Base-by-base conservation (phyloP, 2,113 vertebrate genomes). In the Alouatta palliata region DNA sequence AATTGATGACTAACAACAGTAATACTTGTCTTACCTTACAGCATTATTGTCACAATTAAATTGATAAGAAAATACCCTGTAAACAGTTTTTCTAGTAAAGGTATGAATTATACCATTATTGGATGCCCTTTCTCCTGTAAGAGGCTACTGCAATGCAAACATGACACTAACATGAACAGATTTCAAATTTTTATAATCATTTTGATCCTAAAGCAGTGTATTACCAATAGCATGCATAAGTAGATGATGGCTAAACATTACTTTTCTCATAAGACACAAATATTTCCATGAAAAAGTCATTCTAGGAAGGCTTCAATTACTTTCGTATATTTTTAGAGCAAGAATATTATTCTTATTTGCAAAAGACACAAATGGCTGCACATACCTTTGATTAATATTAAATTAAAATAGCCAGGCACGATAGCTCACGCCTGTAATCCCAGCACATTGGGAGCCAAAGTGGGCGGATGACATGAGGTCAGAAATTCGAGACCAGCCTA, bases 271-370 rank as follows among this genome's bases (percentile, higher is more conserved):
- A n/a, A 91, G 91, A 94, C 73, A 37, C 75, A 84, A 79, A 87
- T 87, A 52, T 87, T 76, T 80, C 82, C 66, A 92, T 3, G 8
- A 30, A 76, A 90, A 96, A 92, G 10, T 88, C 40, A 43, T 95
- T 86, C 40, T 40, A 96, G 40, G 68, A 87, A 87, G 56, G n/a
- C 35, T 91, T 94, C 49, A 82, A 52, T 86, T 86, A 87, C 61
- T 91, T 80, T 56, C 40, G 47, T 54, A 83, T 27, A 77, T 70
- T 90, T 96, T 91, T 73, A 83, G 40, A 93, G 77, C 32, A 80
- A 49, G 23, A 84, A 10, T 75, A 81, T 30, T 85, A 88, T 75
- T 82, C 47, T 93, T 75, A 61, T 47, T 91, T 88, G 32, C 40
- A 94, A 92, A 94, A 81, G 30, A 83, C 43, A 93, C 2, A 87